Percentiles rank a stretch among this genome's conserved stretches.
phyloP scores from a whole-genome alignment of 1,140 invertebrate species.

The Drosophila novamexicana region DNA sequence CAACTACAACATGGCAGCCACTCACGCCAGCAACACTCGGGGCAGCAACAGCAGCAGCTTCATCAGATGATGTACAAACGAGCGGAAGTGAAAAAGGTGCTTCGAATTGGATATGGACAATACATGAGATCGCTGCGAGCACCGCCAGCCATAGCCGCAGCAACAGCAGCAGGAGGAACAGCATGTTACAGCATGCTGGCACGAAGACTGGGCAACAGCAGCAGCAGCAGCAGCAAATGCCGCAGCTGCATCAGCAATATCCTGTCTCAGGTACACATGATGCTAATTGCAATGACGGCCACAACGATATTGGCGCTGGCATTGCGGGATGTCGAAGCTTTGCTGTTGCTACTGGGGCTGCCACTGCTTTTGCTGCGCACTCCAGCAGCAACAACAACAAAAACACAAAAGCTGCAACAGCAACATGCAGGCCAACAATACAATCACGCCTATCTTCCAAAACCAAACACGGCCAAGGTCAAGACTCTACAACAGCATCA shows the following conservation, averaged over 20 bases:
- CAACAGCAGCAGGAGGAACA: conserved; percentile 24
- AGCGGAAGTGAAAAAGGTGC: conserved; percentile 56
- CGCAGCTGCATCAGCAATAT: conserved; percentile 54
- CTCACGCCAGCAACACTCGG: conserved; percentile 41
- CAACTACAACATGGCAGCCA: conserved; percentile 51
- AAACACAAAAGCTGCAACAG: conserved; percentile 25
- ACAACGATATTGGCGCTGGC: conserved; percentile 31
- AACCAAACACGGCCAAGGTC: conserved; percentile 50
- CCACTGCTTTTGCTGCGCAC: conserved; percentile 60
- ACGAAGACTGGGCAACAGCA: conserved; percentile 23
- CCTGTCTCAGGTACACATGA: conserved; percentile 39
- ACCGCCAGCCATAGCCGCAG: conserved; percentile 29
- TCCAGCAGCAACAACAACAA: conserved; percentile 28
- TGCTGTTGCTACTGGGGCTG: conserved; percentile 42
- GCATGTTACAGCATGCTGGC: conserved; percentile 43
- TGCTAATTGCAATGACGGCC: conserved; percentile 44
- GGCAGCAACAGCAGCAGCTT: conserved; percentile 39
- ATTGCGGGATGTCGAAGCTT: conserved; percentile 34
- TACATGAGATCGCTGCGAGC: conserved; percentile 58
- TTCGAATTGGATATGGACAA: conserved; percentile 60
- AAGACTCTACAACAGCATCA: conserved; percentile 52
- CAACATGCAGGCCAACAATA: conserved; percentile 38
- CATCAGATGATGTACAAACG: conserved; percentile 66
- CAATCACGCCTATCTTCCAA: conserved; percentile 81
- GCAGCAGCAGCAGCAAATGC: conserved; percentile 6